phyloP scores from a whole-genome alignment of 2,888 invertebrate species.

The Gymnoscelis rufifasciata region DNA sequence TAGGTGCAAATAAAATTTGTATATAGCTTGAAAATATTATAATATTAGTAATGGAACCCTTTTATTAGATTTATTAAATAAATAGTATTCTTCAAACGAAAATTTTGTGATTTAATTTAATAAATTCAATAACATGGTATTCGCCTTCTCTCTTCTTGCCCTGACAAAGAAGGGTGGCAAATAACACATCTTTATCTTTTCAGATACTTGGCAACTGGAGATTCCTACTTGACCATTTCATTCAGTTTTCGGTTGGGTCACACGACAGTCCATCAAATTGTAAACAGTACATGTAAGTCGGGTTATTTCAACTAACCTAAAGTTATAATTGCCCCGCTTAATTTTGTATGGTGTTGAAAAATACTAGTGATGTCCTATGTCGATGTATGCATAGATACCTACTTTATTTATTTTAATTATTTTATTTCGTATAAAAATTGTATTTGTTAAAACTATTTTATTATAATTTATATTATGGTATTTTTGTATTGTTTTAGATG shows the following conservation, averaged over 20 bases:
- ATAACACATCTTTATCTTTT: slow-evolving; percentile 3
- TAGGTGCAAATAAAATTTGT: slow-evolving; percentile 3
- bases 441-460: not conserved
- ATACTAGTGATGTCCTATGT: too few species aligned
- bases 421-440: not conserved
- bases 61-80: slow-evolving; percentile 1
- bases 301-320: too few species aligned
- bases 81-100: not conserved
- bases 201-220: slow-evolving; percentile 9
- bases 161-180: not conserved
- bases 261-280: slow-evolving; percentile 5
- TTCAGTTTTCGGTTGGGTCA: slow-evolving; percentile 8
- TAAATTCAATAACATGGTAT: slow-evolving; percentile 3
- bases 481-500: not conserved
- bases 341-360: too few species aligned
- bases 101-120: slow-evolving; percentile 2
- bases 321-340: too few species aligned
- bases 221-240: slow-evolving; percentile 6
- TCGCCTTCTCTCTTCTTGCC: slow-evolving; percentile 3
- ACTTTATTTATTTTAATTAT: not conserved
- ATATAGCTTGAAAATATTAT: slow-evolving; percentile 2
- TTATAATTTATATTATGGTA: not conserved
- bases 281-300: slow-evolving; percentile 7
- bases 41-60: not conserved
- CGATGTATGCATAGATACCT: not conserved